Conservation (phyloP, 2,797 vertebrate genomes). For the Danio albolineatus region DNA sequence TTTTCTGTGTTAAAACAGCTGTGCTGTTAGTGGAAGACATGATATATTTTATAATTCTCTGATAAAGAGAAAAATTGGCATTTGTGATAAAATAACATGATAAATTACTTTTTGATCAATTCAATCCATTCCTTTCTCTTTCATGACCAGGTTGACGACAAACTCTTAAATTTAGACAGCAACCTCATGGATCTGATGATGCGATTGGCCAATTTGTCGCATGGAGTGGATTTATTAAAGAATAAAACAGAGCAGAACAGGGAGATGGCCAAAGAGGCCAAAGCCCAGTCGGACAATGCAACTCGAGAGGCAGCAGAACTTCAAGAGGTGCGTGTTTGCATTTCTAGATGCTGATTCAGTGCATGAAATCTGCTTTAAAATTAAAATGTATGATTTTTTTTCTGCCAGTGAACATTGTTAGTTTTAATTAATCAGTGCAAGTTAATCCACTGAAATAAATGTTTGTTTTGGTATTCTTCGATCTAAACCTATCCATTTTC, state of each 20-base stretch:
- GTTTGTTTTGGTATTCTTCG: too few species aligned
- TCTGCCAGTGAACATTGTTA: too few species aligned
- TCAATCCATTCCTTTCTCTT: neutral
- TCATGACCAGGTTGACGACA: slow-evolving; percentile 72
- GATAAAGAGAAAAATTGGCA: too few species aligned
- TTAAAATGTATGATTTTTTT: too few species aligned
- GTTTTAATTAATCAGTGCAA: too few species aligned
- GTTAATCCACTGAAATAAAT: too few species aligned
- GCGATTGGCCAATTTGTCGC: slow-evolving; percentile 76
- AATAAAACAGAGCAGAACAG: slow-evolving; percentile 73
- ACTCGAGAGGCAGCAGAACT: slow-evolving; percentile 69
- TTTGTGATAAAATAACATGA: too few species aligned
- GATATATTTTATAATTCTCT: too few species aligned
- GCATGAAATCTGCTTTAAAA: too few species aligned
- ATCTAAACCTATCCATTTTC: too few species aligned
- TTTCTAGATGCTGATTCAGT: neutral
- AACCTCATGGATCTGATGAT: slow-evolving; percentile 78
- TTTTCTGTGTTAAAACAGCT: too few species aligned
- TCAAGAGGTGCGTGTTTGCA: slow-evolving; percentile 72
- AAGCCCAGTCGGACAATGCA: slow-evolving; percentile 72
- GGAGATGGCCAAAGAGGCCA: slow-evolving; percentile 73
- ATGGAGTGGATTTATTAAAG: slow-evolving; percentile 71
- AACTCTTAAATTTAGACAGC: slow-evolving; percentile 71
- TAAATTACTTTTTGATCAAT: neutral
- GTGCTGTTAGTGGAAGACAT: too few species aligned